A percentile compares a stretch with the other conserved stretches of the same genome.
Evolutionary conservation across 2,888 invertebrate genomes (phyloP).

Genomic region (Mesorhabditis sp.): DNA sequence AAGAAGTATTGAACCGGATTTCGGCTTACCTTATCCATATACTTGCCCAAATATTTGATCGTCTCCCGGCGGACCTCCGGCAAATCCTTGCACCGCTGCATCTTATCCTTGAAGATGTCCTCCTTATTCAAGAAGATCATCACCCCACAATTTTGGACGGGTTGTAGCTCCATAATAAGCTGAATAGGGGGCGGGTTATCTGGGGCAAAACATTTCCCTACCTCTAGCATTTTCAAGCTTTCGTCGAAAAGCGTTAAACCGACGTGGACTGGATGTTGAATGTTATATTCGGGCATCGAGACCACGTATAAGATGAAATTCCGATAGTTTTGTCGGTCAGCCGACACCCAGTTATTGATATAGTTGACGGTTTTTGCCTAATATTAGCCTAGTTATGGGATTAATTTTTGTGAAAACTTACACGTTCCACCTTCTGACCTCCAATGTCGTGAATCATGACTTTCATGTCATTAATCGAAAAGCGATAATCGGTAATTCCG

Average conservation of each 20-base stretch:
- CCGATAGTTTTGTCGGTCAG: conserved; percentile 23
- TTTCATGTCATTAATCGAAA: conserved; percentile 36
- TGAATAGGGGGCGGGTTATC: conserved; percentile 12
- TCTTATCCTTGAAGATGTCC: conserved; percentile 46
- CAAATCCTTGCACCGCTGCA: conserved; percentile 12
- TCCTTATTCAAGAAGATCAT: conserved; percentile 54
- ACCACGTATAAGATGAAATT: conserved; percentile 51
- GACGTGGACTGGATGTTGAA: conserved; percentile 35
- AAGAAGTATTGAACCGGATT: not conserved
- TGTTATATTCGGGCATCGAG: conserved; percentile 50
- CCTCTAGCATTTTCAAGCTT: conserved; percentile 31
- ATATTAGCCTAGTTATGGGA: conserved; percentile 8
- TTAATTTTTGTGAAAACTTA: conserved; percentile 11
- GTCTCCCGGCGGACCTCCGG: conserved; percentile 13
- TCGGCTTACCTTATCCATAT: conserved; percentile 18
- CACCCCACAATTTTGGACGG: conserved; percentile 43
- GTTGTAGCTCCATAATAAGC: conserved; percentile 32
- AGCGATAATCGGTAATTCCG: conserved; percentile 47
- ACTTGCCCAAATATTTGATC: conserved; percentile 16
- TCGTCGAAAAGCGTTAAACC: conserved; percentile 47
- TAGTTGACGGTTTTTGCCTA: conserved; percentile 41
- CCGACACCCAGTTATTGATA: conserved; percentile 35
- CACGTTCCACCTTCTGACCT: conserved; percentile 47
- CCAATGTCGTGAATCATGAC: conserved; percentile 53
- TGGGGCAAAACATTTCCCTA: not conserved